Evolutionary conservation across 2,113 vertebrate genomes (phyloP), one percentile per base, ranked within the genome.

Genomic region (rabbit (Oryctolagus cuniculus)): DNA sequence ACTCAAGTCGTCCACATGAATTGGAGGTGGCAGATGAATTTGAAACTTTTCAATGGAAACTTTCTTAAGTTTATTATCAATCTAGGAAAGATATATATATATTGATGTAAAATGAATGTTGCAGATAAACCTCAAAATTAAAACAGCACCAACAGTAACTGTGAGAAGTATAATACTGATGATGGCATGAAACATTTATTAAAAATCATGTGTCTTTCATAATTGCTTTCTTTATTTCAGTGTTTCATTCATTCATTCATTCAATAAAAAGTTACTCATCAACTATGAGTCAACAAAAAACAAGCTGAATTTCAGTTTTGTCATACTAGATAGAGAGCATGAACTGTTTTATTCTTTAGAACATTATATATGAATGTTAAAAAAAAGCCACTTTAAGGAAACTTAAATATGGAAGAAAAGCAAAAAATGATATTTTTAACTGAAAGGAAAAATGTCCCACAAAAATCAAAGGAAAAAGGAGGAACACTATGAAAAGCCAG

Each of bases 371-470:
- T 55, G 89, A 86, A 51, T 67, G n/a, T 31, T 34, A 96, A 85
- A 34, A n/a, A 24, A 49, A 72, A 70, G 19, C 36, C 85, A 10
- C 73, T 97, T 97, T 97, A 97, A 96, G 16, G 98, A 96, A 94
- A 94, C 92, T 91, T 82, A 96, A 84, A 90, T 89, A 87, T 96
- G 92, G 84, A 96, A 9, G 2, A 12, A 92, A 98, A 96, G 64
- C 93, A 93, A 92, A 97, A 97, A 97, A 97, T 75, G 74, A 96
- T 90, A 96, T 90, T 66, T 97, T 97, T 98, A 96, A 95, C 93
- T 97, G 97, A n/a, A 95, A 97, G 94, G 70, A 93, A 96, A 96
- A 96, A 97, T 94, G 70, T 95, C 88, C 94, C 75, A 86, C 90
- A 94, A 96, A 95, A 96, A 38, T 96, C 74, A 70, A 91, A 93